Base-by-base conservation (phyloP, 2,888 invertebrate genomes). In the Papilio gigon region DNA sequence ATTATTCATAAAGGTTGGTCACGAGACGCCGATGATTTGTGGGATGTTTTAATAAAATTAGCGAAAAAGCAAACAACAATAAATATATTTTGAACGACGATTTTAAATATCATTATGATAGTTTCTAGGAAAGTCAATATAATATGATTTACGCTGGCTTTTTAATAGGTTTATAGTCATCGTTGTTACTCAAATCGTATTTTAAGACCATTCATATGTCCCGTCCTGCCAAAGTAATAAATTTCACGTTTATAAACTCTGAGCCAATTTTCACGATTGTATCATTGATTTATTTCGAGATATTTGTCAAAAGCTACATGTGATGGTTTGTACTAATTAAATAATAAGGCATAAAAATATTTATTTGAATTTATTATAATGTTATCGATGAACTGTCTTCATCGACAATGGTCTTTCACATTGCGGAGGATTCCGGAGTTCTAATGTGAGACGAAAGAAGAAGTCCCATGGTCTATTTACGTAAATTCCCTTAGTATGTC, bases 1-100 rank as follows among this genome's bases (percentile, higher is more conserved):
- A 33, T 63, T 63, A 63, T 63, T 63, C 63, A 63, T 63, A 33
- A 50, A 47, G 63, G 50, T 25, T 63, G 63, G 63, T 37, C 63
- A 63, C 35, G 50, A 50, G 63, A 47, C 50, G 63, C 63, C 35
- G 20, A 5, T 22, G n/a, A 12, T 33, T 25, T n/a, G 22, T 20
- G n/a, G 17, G 12, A 17, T 53, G n/a, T 4, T 9, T 30, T 9
- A 27, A 3, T 30, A 56, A 56, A 56, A 56, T n/a, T 53, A 30
- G 53, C n/a, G 27, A 44, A 61, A 42, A 27, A 27, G 11, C 9
- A 27, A 27, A 27, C n/a, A 2, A 2, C n/a, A n/a, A n/a, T n/a
- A n/a, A n/a, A n/a, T n/a, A n/a, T n/a, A n/a, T n/a, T n/a, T n/a
- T n/a, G n/a, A 40, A 30, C 9, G 2, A 4, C 14, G 0, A 25